phyloP scores from a whole-genome alignment of 2,888 invertebrate species.

The Lithophane ornitopus region DNA sequence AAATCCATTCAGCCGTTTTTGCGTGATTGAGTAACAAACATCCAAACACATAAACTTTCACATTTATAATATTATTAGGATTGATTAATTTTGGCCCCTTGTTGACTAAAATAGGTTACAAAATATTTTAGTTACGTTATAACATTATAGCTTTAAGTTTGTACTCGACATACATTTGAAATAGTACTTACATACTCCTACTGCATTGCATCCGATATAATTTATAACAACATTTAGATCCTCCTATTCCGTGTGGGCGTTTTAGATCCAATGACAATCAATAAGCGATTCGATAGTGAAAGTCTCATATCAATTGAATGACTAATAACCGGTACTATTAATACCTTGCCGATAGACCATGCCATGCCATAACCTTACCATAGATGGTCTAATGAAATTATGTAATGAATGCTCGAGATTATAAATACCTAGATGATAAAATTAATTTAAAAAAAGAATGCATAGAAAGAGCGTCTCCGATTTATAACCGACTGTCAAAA shows the following conservation, averaged over 20 bases:
- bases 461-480: not conserved
- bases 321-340: constrained; percentile 48
- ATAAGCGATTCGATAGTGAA: constrained; percentile 48
- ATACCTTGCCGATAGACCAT: constrained; percentile 22
- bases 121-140: not conserved
- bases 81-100: not conserved
- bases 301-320: constrained; percentile 50
- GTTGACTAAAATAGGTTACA: not conserved
- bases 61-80: too few relatives aligned
- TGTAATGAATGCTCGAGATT: not conserved
- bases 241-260: constrained; percentile 34
- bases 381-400: constrained; percentile 1
- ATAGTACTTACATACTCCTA: constrained; percentile 14
- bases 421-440: not conserved
- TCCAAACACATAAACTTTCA: too few relatives aligned
- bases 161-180: not conserved
- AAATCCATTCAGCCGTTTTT: too few relatives aligned
- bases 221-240: constrained; percentile 43
- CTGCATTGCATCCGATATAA: constrained; percentile 24
- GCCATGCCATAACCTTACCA: constrained; percentile 12
- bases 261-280: constrained; percentile 55
- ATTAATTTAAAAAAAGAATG: not conserved
- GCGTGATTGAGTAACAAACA: too few relatives aligned
- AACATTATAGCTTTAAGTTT: not conserved
- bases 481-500: not conserved